phyloP scores from a whole-genome alignment of 1,140 invertebrate species.

The Leptinotarsa lineolata region DNA sequence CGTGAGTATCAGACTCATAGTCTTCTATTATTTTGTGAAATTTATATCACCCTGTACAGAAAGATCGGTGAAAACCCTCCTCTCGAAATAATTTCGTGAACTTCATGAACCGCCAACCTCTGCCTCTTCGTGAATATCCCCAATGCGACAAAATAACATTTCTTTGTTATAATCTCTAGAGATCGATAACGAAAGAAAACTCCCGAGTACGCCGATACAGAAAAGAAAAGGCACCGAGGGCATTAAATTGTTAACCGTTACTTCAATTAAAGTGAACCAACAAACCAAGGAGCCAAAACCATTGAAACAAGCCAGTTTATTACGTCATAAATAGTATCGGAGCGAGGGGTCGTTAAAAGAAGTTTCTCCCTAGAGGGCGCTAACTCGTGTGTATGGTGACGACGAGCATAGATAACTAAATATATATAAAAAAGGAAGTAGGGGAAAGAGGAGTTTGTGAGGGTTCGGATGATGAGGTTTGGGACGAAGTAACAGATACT shows the following conservation, averaged over 20 bases:
- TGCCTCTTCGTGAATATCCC: neutral
- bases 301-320: constrained; percentile 40
- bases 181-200: constrained; percentile 23
- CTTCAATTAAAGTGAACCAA: constrained; percentile 31
- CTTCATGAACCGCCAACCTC: neutral
- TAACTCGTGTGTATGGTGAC: constrained; percentile 33
- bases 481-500: too few species aligned
- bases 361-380: constrained; percentile 36
- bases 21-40: too few species aligned
- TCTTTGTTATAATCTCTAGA: constrained; percentile 19
- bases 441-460: neutral
- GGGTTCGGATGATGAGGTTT: neutral
- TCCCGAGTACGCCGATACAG: constrained; percentile 10
- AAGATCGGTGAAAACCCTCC: too few species aligned
- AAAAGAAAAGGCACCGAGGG: neutral
- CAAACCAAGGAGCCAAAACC: constrained; percentile 20
- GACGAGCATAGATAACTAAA: constrained; percentile 35
- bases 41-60: too few species aligned
- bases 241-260: constrained; percentile 28
- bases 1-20: too few species aligned
- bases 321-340: constrained; percentile 40
- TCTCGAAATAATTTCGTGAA: neutral
- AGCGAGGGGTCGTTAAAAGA: constrained; percentile 38
- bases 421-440: neutral
- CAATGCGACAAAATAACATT: constrained; percentile 19